These are phyloP conservation scores for Uropsilus gracilis DNA, from an alignment of 2,113 vertebrate species.

Conservation along the genomic window DNA sequence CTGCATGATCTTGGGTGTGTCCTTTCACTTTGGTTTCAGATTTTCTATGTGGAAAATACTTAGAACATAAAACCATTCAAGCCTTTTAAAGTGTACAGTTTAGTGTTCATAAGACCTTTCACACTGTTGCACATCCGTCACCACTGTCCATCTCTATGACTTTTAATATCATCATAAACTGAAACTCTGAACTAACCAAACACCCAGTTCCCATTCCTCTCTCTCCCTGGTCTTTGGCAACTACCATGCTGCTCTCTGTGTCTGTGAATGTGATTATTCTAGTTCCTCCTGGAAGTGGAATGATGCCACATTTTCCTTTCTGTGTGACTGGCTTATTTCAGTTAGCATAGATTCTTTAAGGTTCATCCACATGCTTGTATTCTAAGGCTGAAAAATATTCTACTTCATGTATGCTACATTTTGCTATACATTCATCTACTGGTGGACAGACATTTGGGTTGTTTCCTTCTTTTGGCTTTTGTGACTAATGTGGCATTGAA, in stretches of 20 bases:
- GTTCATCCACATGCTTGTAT: neutral
- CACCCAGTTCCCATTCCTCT: neutral
- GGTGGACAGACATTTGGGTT: neutral
- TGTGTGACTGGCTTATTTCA: no score
- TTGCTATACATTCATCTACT: neutral
- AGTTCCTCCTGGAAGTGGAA: neutral
- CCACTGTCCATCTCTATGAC: neutral
- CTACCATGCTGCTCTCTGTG: neutral
- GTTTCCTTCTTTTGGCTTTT: no score
- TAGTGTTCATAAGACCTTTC: no score
- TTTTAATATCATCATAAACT: no score
- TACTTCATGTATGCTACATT: neutral
- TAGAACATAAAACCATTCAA: neutral
- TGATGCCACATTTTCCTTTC: neutral
- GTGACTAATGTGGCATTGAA: neutral
- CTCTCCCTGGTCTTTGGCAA: neutral
- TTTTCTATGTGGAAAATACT: neutral
- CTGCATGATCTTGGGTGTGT: neutral
- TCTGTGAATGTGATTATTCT: neutral
- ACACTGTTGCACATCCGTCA: neutral
- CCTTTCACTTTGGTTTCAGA: conserved; percentile 6
- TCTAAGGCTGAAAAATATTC: neutral
- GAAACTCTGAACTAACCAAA: neutral
- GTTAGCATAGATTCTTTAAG: neutral
- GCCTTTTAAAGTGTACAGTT: neutral